Evolutionary conservation across 2,113 vertebrate genomes (phyloP), one percentile per base, ranked within the genome.

Genomic region (Spheniscus mendiculus): DNA sequence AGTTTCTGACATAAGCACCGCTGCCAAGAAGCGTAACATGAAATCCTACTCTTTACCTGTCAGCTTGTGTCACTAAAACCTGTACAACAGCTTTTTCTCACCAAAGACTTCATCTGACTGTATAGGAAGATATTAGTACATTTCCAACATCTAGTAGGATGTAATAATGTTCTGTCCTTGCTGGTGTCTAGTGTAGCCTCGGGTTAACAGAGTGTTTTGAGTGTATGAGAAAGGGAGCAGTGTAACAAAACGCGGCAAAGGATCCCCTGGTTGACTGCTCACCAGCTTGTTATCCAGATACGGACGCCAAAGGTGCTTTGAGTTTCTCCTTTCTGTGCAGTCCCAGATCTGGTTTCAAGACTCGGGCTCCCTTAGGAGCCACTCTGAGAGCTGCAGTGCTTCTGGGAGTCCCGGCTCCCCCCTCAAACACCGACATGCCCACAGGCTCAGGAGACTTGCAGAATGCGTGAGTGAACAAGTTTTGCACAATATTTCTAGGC

Each of bases 221-320:
- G 38, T 3, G 6, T 59, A 34, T 52, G 44, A 63, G 61, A 66
- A 70, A 80, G 32, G 44, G 86, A 58, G 36, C 25, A 77, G 82
- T 0, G 3, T 32, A 79, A 87, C 11, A 22, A 81, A 81, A 52
- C 1, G 5, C 0, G 0, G 16, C 3, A 9, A 38, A 88, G 26
- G 42, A 66, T 62, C 8, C 11, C 9, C 34, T 19, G 11, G 29
- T 1, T 19, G 61, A 40, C 18, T 12, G 8, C 17, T 87, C 34
- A 36, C 38, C 42, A 36, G 18, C 15, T 55, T 76, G 29, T 59
- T 50, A 52, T 14, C 52, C 67, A 59, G 67, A 21, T 15, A 26
- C 0, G 12, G 55, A 25, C 2, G 12, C 13, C 11, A 40, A n/a
- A 30, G 38, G 40, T 50, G 19, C n/a, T 84, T 30, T 67, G 42